These are phyloP conservation scores for Choreutis nemorana DNA, from an alignment of 2,888 invertebrate genomes.

Conservation along the genomic window DNA sequence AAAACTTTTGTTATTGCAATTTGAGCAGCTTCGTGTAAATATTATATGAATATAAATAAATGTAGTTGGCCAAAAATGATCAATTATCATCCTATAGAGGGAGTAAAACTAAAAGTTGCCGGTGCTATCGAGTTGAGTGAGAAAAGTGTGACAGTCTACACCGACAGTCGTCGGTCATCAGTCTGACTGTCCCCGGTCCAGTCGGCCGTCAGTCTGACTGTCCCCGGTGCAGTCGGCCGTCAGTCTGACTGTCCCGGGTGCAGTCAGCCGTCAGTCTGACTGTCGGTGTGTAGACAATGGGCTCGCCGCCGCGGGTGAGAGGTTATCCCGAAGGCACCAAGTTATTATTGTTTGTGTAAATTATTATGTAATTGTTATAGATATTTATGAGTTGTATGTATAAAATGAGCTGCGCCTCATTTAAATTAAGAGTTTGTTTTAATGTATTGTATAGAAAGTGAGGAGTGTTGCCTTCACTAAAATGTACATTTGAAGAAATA, in stretches of 20 bases:
- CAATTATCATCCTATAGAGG: too few species aligned
- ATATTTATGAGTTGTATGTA: conserved; percentile 48
- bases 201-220: conserved; percentile 29
- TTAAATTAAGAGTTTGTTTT: conserved; percentile 34
- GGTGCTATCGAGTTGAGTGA: conserved; percentile 4
- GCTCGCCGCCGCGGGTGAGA: conserved; percentile 7
- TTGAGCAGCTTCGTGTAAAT: too few species aligned
- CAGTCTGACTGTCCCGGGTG: conserved; percentile 10
- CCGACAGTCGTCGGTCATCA: conserved; percentile 10
- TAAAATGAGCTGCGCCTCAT: conserved; percentile 21
- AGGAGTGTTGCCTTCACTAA: conserved; percentile 19
- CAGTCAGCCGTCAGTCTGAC: conserved; percentile 4
- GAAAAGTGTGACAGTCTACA: conserved; percentile 6
- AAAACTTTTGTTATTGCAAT: too few species aligned
- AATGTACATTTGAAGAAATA: conserved; percentile 19
- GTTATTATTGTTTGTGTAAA: conserved; percentile 43
- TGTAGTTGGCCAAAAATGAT: too few species aligned
- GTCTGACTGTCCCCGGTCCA: too few species aligned
- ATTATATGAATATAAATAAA: too few species aligned
- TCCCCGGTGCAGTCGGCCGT: conserved; percentile 31
- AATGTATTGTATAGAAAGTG: conserved; percentile 12
- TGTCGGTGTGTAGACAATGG: conserved; percentile 4
- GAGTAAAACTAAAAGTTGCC: background rate
- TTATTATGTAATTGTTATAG: conserved; percentile 44
- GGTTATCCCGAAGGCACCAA: conserved; percentile 12